Conservation (phyloP, 2,113 vertebrate genomes). For the Barnardius zonarius region DNA sequence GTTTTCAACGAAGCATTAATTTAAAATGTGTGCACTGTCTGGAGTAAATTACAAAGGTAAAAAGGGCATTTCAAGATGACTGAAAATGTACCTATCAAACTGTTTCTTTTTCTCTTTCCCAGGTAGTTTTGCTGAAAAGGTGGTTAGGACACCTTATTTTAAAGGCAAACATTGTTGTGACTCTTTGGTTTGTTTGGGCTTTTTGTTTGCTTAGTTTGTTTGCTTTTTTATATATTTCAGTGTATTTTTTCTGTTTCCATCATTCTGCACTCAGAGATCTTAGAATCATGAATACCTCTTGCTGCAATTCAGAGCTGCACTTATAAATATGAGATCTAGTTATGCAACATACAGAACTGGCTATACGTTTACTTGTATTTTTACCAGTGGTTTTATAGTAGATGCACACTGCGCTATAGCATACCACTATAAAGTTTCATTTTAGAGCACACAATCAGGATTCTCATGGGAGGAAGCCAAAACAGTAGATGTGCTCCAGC, state of each 20-base stretch:
- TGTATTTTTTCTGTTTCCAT: not conserved
- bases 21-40: constrained; percentile 56
- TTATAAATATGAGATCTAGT: not conserved
- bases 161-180: not conserved
- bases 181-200: not conserved
- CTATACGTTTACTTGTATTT: not conserved
- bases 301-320: not conserved
- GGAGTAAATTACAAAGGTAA: constrained; percentile 67
- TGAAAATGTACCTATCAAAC: constrained; percentile 43
- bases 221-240: not conserved
- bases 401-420: not conserved
- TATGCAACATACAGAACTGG: not conserved
- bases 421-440: not conserved
- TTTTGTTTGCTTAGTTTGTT: not conserved
- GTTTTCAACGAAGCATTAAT: constrained; percentile 60
- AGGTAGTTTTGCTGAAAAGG: constrained; percentile 18
- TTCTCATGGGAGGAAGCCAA: not conserved
- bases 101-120: constrained; percentile 43
- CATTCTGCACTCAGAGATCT: not conserved
- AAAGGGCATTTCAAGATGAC: constrained; percentile 65
- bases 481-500: not conserved
- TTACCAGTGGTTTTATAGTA: not conserved
- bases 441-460: fast-evolving
- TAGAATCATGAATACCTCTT: not conserved
- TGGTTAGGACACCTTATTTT: constrained; percentile 6